Evolutionary conservation across 2,888 invertebrate species (phyloP), one percentile per base, ranked within the genome.

Genomic region (Polymixis lichenea): DNA sequence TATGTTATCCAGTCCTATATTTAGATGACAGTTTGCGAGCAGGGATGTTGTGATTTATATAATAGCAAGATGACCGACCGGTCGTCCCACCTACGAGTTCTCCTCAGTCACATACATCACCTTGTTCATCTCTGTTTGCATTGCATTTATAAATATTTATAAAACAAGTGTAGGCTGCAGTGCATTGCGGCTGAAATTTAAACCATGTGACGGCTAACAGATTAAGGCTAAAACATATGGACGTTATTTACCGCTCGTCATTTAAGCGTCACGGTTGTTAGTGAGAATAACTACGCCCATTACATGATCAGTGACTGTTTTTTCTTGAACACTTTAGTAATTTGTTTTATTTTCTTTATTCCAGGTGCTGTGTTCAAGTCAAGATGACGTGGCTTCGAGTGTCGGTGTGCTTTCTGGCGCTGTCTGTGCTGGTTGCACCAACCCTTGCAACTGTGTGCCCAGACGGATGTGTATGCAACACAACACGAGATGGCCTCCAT

Each of bases 401-500:
- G 51, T 90, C 90, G 74, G 89, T 91, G 81, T 94, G 89, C 88
- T 87, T 95, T 78, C 87, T 96, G 88, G 93, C 91, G 75, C 89
- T 93, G 75, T 93, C 92, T 65, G 81, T 94, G 83, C 89, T 95
- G 83, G 84, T 93, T 76, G 91, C 92, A 53, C 93, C 94, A 38
- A 88, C 90, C 62, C 83, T 93, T 58, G 93, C 95, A 51, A 90
- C 94, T 58, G 90, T 95, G 74, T 97, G 97, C 86, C 97, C 97
- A 25, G 94, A 96, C 72, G 91, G 94, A 85, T 97, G 97, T 89
- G 93, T 95, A 68, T 97, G 97, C 89, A 97, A 97, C 82, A 96
- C 97, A 55, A 97, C 97, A 32, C 97, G 97, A n/a, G 98, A 98
- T 91, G 96, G 97, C 68, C 97, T 98, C 84, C 97, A 98, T 55